Evolutionary conservation across 2,797 vertebrate species (phyloP).

Genomic region (Ctenopoma kingsleyae): DNA sequence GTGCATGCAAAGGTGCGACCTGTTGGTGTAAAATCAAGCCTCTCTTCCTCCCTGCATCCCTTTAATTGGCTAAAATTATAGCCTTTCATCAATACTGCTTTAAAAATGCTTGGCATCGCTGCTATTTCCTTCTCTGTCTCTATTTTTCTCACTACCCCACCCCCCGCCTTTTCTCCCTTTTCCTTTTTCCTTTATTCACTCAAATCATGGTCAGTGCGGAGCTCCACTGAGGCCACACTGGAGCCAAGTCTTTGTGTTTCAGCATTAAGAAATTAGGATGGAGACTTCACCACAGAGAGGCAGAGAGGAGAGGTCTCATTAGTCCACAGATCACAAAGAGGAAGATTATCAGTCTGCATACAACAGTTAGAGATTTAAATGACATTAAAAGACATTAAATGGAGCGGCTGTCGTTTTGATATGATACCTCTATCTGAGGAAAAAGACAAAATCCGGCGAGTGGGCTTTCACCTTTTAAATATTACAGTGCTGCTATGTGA

Average conservation of each 20-base stretch:
- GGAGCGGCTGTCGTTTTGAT: slow-evolving; percentile 67
- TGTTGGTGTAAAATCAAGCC: slow-evolving; percentile 95
- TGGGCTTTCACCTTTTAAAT: slow-evolving; percentile 59
- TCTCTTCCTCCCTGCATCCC: slow-evolving; percentile 85
- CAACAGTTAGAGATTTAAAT: slow-evolving; percentile 83
- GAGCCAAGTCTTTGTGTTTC: slow-evolving; percentile 94
- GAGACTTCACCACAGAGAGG: slow-evolving; percentile 86
- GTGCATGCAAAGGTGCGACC: slow-evolving; percentile 42
- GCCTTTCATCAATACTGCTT: slow-evolving; percentile 94
- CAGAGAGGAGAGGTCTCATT: slow-evolving; percentile 87
- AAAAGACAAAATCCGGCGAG: slow-evolving; percentile 53
- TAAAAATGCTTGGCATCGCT: slow-evolving; percentile 87
- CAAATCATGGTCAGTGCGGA: slow-evolving; percentile 92
- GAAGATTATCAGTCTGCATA: slow-evolving; percentile 89
- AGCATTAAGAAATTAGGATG: slow-evolving; percentile 95
- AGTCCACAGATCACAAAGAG: slow-evolving; percentile 91
- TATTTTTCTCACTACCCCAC: slow-evolving; percentile 27
- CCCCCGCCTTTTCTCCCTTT: not conserved
- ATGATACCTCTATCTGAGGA: slow-evolving; percentile 72
- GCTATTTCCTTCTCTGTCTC: slow-evolving; percentile 64
- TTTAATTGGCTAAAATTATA: slow-evolving; percentile 98
- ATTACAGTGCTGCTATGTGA: slow-evolving; percentile 49
- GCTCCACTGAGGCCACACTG: slow-evolving; percentile 92
- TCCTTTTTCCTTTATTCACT: slow-evolving; percentile 89
- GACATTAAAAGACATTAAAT: slow-evolving; percentile 73